These are phyloP conservation scores for Pollenia angustigena DNA, from an alignment of 2,888 invertebrate species.

Conservation along the genomic window DNA sequence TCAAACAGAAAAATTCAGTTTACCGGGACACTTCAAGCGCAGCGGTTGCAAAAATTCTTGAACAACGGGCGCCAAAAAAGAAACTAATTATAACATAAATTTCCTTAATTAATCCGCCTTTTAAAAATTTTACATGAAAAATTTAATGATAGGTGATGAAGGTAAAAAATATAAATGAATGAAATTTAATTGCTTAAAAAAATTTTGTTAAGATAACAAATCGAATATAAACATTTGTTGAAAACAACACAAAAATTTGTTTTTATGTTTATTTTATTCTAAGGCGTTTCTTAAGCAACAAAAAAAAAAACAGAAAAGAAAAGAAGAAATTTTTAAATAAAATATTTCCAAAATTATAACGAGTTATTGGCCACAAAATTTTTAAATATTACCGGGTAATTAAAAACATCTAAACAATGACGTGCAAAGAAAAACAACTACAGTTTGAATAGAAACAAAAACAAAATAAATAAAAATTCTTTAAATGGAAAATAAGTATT, in stretches of 20 bases:
- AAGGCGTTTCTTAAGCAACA: background rate
- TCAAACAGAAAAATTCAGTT: conserved; percentile 66
- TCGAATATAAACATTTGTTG: conserved; percentile 41
- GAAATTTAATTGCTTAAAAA: background rate
- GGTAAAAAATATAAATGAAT: conserved; percentile 26
- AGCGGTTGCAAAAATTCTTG: conserved; percentile 61
- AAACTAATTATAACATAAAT: background rate
- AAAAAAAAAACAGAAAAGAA: background rate
- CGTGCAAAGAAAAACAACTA: conserved; percentile 3
- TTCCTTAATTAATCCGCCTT: background rate
- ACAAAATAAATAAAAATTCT: conserved; percentile 6
- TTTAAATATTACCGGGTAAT: conserved; percentile 38
- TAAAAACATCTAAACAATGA: conserved; percentile 31
- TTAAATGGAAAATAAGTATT: background rate
- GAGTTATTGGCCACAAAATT: conserved; percentile 24
- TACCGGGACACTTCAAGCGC: conserved; percentile 64
- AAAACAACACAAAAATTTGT: conserved; percentile 10
- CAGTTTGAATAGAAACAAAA: background rate
- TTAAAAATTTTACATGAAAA: background rate
- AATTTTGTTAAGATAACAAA: conserved; percentile 28
- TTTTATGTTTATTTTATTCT: background rate
- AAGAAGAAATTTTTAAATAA: background rate
- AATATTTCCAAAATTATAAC: background rate
- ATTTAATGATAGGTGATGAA: background rate
- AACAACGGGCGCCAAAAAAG: conserved; percentile 37